Evolutionary conservation across 2,888 invertebrate species (phyloP).

Genomic region (Drosophila dives): DNA sequence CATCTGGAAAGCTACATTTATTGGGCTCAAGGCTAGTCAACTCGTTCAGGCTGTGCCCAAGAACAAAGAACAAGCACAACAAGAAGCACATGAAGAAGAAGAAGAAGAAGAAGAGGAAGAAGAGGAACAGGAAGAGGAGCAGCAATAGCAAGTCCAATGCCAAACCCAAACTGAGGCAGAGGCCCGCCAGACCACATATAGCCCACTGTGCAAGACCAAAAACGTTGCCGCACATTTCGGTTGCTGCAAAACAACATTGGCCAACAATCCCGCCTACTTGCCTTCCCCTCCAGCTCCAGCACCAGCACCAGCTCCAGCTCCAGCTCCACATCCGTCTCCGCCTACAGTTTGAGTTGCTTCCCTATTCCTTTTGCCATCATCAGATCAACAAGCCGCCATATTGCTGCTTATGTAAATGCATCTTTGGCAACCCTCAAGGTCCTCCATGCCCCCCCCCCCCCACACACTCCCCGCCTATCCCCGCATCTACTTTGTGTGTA

Average conservation of each 20-base stretch:
- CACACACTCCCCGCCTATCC: neutral
- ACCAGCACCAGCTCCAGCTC: neutral
- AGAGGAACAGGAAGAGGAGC: slow-evolving; percentile 10
- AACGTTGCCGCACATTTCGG: slow-evolving; percentile 83
- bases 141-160: slow-evolving; percentile 36
- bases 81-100: too few relatives aligned
- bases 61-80: neutral
- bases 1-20: neutral
- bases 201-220: slow-evolving; percentile 80
- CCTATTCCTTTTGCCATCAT: slow-evolving; percentile 8
- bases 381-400: slow-evolving; percentile 67
- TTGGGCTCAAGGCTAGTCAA: neutral
- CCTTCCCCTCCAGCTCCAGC: neutral
- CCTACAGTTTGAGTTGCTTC: too few relatives aligned
- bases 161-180: slow-evolving; percentile 31
- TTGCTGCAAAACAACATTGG: slow-evolving; percentile 75
- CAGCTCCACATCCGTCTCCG: neutral
- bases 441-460: neutral
- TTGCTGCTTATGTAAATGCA: slow-evolving; percentile 71
- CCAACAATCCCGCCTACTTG: slow-evolving; percentile 32
- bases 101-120: slow-evolving; percentile 1
- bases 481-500: slow-evolving; percentile 19
- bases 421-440: slow-evolving; percentile 20
- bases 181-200: slow-evolving; percentile 67
- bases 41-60: neutral